Evolutionary conservation across 2,888 invertebrate genomes (phyloP).

Genomic region (Tribolium freemani): DNA sequence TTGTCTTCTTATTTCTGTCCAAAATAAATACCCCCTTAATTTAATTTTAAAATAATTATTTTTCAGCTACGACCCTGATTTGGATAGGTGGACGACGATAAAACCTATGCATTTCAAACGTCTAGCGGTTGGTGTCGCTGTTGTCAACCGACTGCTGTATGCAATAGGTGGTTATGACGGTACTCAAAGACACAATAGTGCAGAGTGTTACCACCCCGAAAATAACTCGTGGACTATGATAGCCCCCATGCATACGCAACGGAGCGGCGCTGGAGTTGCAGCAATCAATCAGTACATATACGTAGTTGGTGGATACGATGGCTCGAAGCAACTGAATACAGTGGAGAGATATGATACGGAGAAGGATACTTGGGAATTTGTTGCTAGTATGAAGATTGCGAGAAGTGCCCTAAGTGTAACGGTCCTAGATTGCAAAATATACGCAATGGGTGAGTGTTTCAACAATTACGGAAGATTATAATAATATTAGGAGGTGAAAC

Average conservation of each 20-base stretch:
- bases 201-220: conserved; percentile 95
- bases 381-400: conserved; percentile 82
- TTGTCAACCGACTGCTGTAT: conserved; percentile 78
- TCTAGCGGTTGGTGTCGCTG: conserved; percentile 85
- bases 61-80: conserved; percentile 86
- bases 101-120: conserved; percentile 83
- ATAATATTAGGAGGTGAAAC: neutral
- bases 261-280: conserved; percentile 91
- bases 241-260: conserved; percentile 81
- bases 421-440: conserved; percentile 87
- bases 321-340: conserved; percentile 82
- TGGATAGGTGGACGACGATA: conserved; percentile 84
- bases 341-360: conserved; percentile 93
- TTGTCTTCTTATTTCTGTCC: too few species aligned
- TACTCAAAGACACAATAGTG: conserved; percentile 79
- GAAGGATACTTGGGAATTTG: conserved; percentile 83
- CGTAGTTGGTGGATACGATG: conserved; percentile 97
- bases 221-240: conserved; percentile 90
- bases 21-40: too few species aligned
- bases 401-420: conserved; percentile 91
- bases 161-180: conserved; percentile 95
- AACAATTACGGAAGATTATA: neutral
- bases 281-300: conserved; percentile 89
- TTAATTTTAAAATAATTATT: neutral
- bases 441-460: conserved; percentile 82